A percentile compares a stretch with the other conserved stretches of the same genome.
These are phyloP conservation scores for Acipenser ruthenus DNA, from an alignment of 2,797 vertebrate species.

Conservation along the genomic window DNA sequence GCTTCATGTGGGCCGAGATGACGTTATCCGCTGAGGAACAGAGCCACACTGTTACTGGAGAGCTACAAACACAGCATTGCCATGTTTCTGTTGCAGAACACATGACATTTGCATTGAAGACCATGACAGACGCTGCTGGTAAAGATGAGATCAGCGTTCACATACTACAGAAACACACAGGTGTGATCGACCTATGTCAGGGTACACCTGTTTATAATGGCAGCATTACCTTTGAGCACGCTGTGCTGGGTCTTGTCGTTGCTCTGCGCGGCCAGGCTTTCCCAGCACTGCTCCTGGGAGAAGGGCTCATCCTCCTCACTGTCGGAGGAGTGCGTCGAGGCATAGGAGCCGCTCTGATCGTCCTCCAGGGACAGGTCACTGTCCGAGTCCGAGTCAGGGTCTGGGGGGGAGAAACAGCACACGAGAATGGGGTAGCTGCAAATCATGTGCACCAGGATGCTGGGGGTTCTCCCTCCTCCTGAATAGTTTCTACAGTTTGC, in stretches of 20 bases:
- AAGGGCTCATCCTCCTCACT: conserved; percentile 80
- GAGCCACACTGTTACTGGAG: too few relatives aligned
- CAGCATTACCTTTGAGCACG: too few relatives aligned
- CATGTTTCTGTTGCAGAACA: too few relatives aligned
- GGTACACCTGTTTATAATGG: too few relatives aligned
- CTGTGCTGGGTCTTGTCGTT: conserved; percentile 27
- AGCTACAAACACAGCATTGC: not conserved
- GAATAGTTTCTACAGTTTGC: not conserved
- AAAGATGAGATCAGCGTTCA: too few relatives aligned
- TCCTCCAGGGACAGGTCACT: conserved; percentile 88
- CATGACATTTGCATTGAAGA: too few relatives aligned
- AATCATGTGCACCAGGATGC: not conserved
- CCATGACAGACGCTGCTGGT: too few relatives aligned
- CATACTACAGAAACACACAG: too few relatives aligned
- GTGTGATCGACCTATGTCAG: too few relatives aligned
- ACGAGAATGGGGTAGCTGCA: not conserved
- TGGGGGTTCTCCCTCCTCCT: not conserved
- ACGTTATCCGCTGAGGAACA: conserved; percentile 42
- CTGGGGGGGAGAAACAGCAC: conserved; percentile 39
- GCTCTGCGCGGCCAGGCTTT: conserved; percentile 64
- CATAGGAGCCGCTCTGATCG: conserved; percentile 81
- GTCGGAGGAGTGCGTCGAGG: conserved; percentile 86
- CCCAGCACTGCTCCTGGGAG: conserved; percentile 71
- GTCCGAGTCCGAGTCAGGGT: conserved; percentile 81
- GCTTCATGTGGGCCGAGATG: conserved; percentile 32